Base-by-base conservation (phyloP, 1,140 invertebrate species). In the Adelges cooleyi region DNA sequence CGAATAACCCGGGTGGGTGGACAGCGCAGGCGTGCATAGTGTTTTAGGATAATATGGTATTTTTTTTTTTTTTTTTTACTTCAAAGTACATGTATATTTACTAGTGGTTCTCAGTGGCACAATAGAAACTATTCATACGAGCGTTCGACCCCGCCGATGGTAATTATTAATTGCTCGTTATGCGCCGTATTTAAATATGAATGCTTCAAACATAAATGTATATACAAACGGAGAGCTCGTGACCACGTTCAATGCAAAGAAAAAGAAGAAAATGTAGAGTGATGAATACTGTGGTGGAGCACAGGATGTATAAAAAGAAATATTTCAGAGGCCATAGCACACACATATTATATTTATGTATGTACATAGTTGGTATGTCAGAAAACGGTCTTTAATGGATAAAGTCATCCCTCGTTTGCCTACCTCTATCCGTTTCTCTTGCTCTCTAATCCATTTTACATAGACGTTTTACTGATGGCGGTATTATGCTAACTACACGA, bases 141-240 rank as follows among this genome's bases (percentile, higher is more conserved):
- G 54, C 10, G 20, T 29, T 29, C 44, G 42, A 62, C 56, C 56
- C 42, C 56, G 42, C 23, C n/a, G 3, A 44, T 23, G 56, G 42
- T 48, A 62, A 62, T 62, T 62, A 62, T 62, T 62, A 62, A 48
- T 59, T 59, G 54, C 54, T 59, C 54, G 54, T 59, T 59, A 59
- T 44, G 38, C 17, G 56, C 25, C 22, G n/a, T 17, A 48, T 62
- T 62, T 48, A 18, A 62, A 62, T 62, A 48, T 62, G 56, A 46
- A 48, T 48, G n/a, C 42, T 10, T 6, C 25, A n/a, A n/a, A n/a
- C n/a, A n/a, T n/a, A n/a, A n/a, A n/a, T n/a, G n/a, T n/a, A n/a
- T n/a, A 27, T 20, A 17, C 38, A 33, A 48, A 46, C 25, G 25
- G 11, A 59, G 42, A 29, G 42, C 40, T 62, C 56, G 56, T 62